A percentile compares a stretch with the other conserved stretches of the same genome.
phyloP scores from a whole-genome alignment of 2,797 vertebrate species.

The Tragelaphus oryx region DNA sequence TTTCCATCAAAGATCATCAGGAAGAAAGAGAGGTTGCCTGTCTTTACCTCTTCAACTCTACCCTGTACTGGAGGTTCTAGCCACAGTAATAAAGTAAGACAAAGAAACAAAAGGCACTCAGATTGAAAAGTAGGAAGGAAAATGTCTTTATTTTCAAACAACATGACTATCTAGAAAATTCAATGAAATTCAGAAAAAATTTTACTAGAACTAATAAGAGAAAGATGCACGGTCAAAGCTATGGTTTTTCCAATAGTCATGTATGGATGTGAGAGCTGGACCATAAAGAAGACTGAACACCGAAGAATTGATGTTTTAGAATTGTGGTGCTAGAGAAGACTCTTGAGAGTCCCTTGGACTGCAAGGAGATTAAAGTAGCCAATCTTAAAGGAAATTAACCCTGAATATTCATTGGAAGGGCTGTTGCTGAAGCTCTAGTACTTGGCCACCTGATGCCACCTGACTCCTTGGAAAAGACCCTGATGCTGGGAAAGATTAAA shows the following conservation, averaged over 20 bases:
- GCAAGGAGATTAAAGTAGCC: not conserved
- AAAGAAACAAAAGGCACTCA: not conserved
- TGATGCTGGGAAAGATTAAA: not conserved
- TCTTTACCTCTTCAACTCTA: not conserved
- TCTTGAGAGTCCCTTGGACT: not conserved
- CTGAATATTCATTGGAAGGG: not conserved
- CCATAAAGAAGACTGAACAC: not conserved
- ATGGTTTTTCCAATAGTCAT: too few species aligned
- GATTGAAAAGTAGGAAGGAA: not conserved
- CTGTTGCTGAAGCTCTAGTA: not conserved
- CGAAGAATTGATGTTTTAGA: not conserved
- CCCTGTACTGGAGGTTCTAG: not conserved
- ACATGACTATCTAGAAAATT: not conserved
- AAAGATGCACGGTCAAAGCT: too few species aligned
- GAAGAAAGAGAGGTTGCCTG: not conserved
- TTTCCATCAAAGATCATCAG: not conserved
- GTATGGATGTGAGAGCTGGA: too few species aligned
- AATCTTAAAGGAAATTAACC: not conserved
- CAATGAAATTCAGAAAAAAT: not conserved
- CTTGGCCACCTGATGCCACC: not conserved
- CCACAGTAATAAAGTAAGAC: not conserved
- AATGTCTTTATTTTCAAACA: not conserved
- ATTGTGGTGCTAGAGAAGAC: not conserved
- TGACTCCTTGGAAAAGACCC: not conserved
- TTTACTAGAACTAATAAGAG: not conserved